Base-by-base conservation (phyloP, 2,888 invertebrate species). In the Oxyteleia sp. region DNA sequence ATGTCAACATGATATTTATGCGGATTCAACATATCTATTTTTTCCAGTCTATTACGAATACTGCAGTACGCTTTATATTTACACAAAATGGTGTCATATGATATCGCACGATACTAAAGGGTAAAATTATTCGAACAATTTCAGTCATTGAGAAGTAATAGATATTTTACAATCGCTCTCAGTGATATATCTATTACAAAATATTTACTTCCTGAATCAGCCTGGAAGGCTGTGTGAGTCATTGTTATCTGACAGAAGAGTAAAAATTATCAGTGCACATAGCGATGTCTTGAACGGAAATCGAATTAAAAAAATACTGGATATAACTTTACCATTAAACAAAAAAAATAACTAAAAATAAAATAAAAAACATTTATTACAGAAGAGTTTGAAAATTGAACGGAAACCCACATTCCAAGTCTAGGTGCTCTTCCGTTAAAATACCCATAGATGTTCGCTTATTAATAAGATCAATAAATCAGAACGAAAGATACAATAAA, bases 141-240 rank as follows among this genome's bases (percentile, higher is more conserved):
- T n/a, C n/a, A n/a, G n/a, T n/a, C n/a, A n/a, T n/a, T n/a, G n/a
- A n/a, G n/a, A n/a, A n/a, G n/a, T n/a, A n/a, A n/a, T n/a, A n/a
- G n/a, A n/a, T n/a, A 68, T 45, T 55, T 55, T 16, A 55, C 16
- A 32, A 23, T 18, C 43, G 11, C 20, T n/a, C 15, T 38, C 23
- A 29, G 38, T 63, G 43, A 53, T 74, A 63, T 20, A 51, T 43
- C 51, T 53, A 53, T 74, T 74, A 63, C 35, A 64, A 64, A 55
- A 63, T 74, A 64, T 74, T 74, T 64, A 64, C 63, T 63, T 74
- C 63, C 74, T 53, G 74, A 74, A 45, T 74, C 45, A 55, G 45
- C n/a, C 45, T 64, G 10, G 43, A 63, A 45, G 74, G 35, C 11
- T 55, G 32, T 15, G 43, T 72, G 72, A 72, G 61, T 63, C 72